phyloP scores from a whole-genome alignment of 2,113 vertebrate species.

The Chamaetylas fuelleborni region DNA sequence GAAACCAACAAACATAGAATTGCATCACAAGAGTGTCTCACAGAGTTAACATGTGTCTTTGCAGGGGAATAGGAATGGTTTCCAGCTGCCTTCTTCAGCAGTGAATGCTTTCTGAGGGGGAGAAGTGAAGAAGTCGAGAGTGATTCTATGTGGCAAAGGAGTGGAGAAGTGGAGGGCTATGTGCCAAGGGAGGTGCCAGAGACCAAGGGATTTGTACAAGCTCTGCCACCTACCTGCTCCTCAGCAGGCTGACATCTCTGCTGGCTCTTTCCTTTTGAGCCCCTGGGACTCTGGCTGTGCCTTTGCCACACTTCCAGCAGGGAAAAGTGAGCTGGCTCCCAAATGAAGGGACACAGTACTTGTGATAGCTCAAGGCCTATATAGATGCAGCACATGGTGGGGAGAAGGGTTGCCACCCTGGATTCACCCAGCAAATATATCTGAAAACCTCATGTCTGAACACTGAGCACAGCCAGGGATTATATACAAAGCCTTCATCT shows the following conservation, averaged over 20 bases:
- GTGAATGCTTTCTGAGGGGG: neutral
- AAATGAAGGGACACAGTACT: neutral
- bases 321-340: neutral
- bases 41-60: neutral
- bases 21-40: neutral
- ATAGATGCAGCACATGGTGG: neutral
- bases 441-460: neutral
- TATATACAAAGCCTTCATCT: neutral
- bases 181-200: neutral
- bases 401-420: neutral
- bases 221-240: neutral
- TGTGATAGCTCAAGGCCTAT: neutral
- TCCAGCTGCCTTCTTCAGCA: neutral
- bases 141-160: neutral
- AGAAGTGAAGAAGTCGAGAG: neutral
- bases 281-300: neutral
- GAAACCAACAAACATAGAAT: neutral
- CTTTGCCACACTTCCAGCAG: neutral
- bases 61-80: neutral
- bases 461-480: too few relatives aligned
- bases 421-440: neutral
- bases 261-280: neutral
- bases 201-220: neutral
- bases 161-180: neutral
- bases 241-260: accelerated